Conservation (phyloP, 2,113 vertebrate species). For the Leiothrix lutea region DNA sequence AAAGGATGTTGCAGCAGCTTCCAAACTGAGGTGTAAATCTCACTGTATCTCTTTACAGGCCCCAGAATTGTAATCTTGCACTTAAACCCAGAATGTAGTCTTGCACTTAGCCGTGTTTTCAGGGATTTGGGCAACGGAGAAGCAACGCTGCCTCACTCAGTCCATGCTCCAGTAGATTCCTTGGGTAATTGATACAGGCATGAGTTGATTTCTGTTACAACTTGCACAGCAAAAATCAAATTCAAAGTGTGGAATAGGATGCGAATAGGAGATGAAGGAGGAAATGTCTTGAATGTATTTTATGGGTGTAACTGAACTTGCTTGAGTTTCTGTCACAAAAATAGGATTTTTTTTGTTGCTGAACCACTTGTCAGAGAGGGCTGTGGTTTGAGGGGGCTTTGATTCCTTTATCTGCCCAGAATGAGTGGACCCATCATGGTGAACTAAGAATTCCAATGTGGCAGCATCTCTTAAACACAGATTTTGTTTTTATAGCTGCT, state of each 20-base stretch:
- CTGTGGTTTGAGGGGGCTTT: background rate
- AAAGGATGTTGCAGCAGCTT: background rate
- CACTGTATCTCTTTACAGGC: background rate
- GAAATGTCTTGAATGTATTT: constrained; percentile 31
- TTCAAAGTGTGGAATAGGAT: background rate
- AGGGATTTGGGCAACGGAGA: background rate
- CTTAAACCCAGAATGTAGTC: background rate
- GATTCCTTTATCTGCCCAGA: background rate
- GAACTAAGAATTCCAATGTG: background rate
- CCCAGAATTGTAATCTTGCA: background rate
- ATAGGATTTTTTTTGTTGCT: background rate
- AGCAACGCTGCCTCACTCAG: background rate
- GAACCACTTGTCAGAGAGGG: background rate
- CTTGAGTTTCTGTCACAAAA: background rate
- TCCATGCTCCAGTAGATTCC: background rate
- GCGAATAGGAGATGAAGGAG: background rate
- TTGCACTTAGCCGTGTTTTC: constrained; percentile 13
- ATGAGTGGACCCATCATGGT: background rate
- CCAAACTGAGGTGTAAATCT: background rate
- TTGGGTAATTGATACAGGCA: background rate
- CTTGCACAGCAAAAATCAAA: background rate
- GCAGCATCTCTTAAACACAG: background rate
- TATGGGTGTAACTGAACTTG: background rate
- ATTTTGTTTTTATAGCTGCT: background rate
- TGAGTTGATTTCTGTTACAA: background rate